These are phyloP conservation scores for Gouania willdenowi DNA, from an alignment of 2,797 vertebrate species.

Conservation along the genomic window DNA sequence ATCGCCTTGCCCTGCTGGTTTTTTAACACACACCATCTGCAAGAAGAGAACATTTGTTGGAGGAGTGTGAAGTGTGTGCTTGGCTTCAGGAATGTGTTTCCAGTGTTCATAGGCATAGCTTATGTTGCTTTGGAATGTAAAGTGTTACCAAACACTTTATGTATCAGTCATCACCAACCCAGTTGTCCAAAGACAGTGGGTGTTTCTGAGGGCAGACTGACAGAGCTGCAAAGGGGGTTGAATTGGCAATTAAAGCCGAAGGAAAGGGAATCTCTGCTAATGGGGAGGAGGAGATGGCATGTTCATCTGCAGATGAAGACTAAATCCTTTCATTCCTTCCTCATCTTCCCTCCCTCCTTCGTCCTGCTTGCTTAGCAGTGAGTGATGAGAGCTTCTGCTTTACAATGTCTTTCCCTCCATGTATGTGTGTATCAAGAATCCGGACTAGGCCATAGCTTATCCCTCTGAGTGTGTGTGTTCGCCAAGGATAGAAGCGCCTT, in stretches of 20 bases:
- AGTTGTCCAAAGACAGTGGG: constrained; percentile 51
- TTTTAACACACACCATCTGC: constrained; percentile 78
- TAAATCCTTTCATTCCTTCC: constrained; percentile 59
- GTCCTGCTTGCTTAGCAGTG: constrained; percentile 41
- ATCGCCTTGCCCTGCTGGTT: constrained; percentile 57
- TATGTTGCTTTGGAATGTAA: constrained; percentile 66
- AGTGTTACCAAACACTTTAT: constrained; percentile 52
- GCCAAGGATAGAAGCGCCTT: constrained; percentile 56
- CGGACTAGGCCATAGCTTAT: constrained; percentile 61
- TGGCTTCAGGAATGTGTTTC: constrained; percentile 58
- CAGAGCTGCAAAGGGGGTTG: constrained; percentile 48
- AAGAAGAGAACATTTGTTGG: constrained; percentile 56
- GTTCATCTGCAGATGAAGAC: constrained; percentile 62
- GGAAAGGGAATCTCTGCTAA: constrained; percentile 49
- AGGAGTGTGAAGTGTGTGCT: constrained; percentile 49
- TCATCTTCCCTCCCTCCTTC: constrained; percentile 29
- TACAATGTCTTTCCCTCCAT: constrained; percentile 55
- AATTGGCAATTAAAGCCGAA: constrained; percentile 54
- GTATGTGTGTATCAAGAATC: constrained; percentile 59
- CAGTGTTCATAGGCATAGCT: constrained; percentile 61
- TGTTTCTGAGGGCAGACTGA: constrained; percentile 45
- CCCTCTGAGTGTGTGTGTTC: constrained; percentile 61
- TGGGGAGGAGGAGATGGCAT: constrained; percentile 59
- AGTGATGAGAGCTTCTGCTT: constrained; percentile 60
- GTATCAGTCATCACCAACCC: constrained; percentile 44